Conservation (phyloP, 2,888 invertebrate species). For the Spodoptera exigua region DNA sequence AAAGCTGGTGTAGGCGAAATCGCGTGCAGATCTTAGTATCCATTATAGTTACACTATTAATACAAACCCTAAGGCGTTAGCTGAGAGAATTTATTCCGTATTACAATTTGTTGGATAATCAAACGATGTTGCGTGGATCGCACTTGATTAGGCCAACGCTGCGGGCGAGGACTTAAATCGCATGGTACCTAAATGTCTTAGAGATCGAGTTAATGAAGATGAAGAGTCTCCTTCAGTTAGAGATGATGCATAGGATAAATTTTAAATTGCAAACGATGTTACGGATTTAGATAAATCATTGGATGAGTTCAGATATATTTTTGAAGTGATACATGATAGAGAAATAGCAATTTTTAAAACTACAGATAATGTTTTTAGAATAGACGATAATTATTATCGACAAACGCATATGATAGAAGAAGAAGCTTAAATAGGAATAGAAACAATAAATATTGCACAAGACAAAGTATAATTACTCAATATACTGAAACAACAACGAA, state of each 20-base stretch:
- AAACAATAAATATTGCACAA: slow-evolving; percentile 16
- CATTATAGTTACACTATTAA: slow-evolving; percentile 47
- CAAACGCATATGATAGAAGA: no score
- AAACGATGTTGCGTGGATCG: slow-evolving; percentile 46
- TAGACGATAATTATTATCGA: no score
- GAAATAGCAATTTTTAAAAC: background rate
- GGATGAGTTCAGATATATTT: background rate
- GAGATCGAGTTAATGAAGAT: slow-evolving; percentile 44
- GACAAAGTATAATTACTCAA: slow-evolving; percentile 46
- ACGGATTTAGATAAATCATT: slow-evolving; percentile 10
- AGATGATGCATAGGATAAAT: slow-evolving; percentile 33
- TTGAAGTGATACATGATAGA: background rate
- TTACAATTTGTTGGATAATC: slow-evolving; percentile 50
- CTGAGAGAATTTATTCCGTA: slow-evolving; percentile 46
- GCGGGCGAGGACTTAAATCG: slow-evolving; percentile 49
- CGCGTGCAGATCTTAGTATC: slow-evolving; percentile 47
- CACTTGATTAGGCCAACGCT: slow-evolving; percentile 48
- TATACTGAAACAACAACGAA: slow-evolving; percentile 39
- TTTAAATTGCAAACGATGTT: slow-evolving; percentile 33
- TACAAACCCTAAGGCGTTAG: slow-evolving; percentile 40
- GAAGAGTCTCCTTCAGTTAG: slow-evolving; percentile 26
- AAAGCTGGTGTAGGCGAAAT: slow-evolving; percentile 36
- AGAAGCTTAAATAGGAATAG: no score
- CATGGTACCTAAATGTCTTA: slow-evolving; percentile 40
- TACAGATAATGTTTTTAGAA: slow-evolving; percentile 1